Base-by-base conservation (phyloP, 1,140 invertebrate genomes). In the Lethocerus indicus region DNA sequence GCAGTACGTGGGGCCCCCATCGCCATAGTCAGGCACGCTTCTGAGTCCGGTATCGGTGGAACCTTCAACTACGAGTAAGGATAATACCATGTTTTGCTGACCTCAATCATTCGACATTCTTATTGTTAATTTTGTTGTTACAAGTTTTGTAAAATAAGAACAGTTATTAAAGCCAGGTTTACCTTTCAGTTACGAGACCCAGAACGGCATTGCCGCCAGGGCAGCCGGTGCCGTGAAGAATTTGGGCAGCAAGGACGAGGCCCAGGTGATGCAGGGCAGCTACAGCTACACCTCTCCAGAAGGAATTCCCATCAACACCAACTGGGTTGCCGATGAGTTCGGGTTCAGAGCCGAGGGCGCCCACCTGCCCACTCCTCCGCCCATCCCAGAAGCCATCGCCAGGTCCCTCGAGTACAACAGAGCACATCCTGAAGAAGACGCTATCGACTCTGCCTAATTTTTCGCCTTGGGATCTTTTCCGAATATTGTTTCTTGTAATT, bases 311-410 rank as follows among this genome's bases (percentile, higher is more conserved):
- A 81, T 83, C 63, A 78, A 69, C 25, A 76, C 84, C 42, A 76
- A 78, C 52, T 88, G 87, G 63, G 78, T 74, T 20, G 84, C 84
- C 54, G 83, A 88, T 58, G 84, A 87, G 61, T 79, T 76, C 55
- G 86, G 85, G 35, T 89, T 87, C 75, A 76, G 78, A 54, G 77
- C 83, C 9, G 70, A 71, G 39, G 84, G 75, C 9, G 73, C 64
- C 9, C 75, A 78, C 59, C 57, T 79, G 9, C 64, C 64, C 1
- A 57, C 53, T 16, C 53, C 61, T 20, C 60, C 60, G 1, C 60
- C 59, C 12, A 54, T 63, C 56, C 59, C 82, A 23, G 76, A 71
- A 52, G 78, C 76, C 12, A 83, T 83, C 51, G 70, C 80, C 57
- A 75, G 77, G 54, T 79, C 78, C 46, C 64, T 86, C 2, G 79